Evolutionary conservation across 2,113 vertebrate genomes (phyloP), one percentile per base, ranked within the genome.

Genomic region (Dipodomys merriami): DNA sequence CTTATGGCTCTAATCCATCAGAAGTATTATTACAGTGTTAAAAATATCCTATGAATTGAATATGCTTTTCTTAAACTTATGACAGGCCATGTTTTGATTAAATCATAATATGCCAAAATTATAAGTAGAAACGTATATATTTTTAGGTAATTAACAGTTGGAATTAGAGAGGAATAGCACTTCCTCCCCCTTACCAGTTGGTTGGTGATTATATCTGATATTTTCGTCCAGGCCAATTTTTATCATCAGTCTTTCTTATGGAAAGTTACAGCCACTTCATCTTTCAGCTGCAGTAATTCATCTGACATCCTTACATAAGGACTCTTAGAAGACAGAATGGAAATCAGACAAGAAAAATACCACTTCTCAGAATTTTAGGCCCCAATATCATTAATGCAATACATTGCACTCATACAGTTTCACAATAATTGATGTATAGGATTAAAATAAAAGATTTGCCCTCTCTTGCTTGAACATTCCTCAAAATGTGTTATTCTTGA

Each of bases 111-210:
- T 95, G 91, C 78, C 90, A 93, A 95, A 97, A 97, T 95, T 97
- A 88, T 86, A 91, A 74, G 76, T n/a, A 95, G 82, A 93, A 90
- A 93, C 84, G 72, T 90, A 96, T 95, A 83, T 97, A 96, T 97
- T 96, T 97, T 97, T 96, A 96, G 94, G 93, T 95, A 98, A 98
- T 98, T 98, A 98, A 97, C 95, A 97, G 72, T 95, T 97, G 80
- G 77, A 97, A 92, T 97, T 98, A 97, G 79, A 95, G 94, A 97
- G 96, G 96, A 97, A 96, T 96, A 94, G 87, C 90, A 96, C 86
- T 96, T 97, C 95, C 91, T 68, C 81, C 96, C 67, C 91, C 95
- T 95, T 96, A 97, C 96, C 96, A 98, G 95, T 97, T 98, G 97
- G 91, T 94, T 96, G 79, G 68, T 97, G 96, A 97, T 97, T 96